phyloP scores from a whole-genome alignment of 2,797 vertebrate genomes.

The Gephyroberyx darwinii region DNA sequence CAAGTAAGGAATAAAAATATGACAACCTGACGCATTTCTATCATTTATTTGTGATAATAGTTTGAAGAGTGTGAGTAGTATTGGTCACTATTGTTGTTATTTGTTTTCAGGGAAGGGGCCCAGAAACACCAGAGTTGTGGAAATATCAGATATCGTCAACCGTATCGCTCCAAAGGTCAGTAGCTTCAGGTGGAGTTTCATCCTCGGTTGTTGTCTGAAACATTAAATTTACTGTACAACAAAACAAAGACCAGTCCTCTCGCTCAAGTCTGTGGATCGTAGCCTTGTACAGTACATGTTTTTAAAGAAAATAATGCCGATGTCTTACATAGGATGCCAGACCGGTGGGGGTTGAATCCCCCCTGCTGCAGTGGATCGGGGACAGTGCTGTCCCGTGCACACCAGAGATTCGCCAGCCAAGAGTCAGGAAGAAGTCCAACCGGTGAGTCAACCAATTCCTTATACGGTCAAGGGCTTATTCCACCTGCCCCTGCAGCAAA shows the following conservation, averaged over 20 bases:
- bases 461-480: too few species aligned
- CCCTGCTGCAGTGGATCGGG: constrained; percentile 91
- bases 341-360: constrained; percentile 73
- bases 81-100: background rate
- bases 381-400: constrained; percentile 87
- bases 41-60: too few species aligned
- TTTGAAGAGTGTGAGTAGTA: background rate
- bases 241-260: background rate
- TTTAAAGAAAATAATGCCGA: background rate
- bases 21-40: too few species aligned
- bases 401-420: constrained; percentile 74
- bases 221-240: background rate
- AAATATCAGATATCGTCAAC: constrained; percentile 84
- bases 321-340: constrained; percentile 81
- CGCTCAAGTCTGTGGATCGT: background rate
- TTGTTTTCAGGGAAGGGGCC: constrained; percentile 27
- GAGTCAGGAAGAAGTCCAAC: constrained; percentile 68
- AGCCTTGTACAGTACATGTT: background rate
- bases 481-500: background rate
- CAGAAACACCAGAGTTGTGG: constrained; percentile 65
- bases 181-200: background rate
- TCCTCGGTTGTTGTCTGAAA: background rate
- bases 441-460: constrained; percentile 59
- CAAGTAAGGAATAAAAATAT: too few species aligned
- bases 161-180: constrained; percentile 83